Percentiles rank a stretch among this genome's conserved stretches.
These are phyloP conservation scores for Crotalus tigris DNA, from an alignment of 2,113 vertebrate species.

Conservation along the genomic window DNA sequence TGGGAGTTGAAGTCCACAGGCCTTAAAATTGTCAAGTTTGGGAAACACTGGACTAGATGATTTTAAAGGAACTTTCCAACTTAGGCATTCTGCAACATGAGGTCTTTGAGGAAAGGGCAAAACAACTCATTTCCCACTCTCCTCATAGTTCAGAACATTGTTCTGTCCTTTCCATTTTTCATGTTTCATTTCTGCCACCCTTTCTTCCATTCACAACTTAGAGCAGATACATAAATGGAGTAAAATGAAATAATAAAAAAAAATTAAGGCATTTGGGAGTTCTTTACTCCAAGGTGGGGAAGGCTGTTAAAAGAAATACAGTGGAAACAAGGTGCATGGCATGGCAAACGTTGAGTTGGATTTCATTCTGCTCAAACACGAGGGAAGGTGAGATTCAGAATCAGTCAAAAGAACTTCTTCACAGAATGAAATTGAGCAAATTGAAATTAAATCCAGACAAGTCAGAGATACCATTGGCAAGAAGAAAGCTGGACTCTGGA, in stretches of 20 bases:
- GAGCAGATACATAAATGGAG: neutral
- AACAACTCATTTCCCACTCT: neutral
- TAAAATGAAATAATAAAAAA: neutral
- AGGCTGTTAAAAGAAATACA: neutral
- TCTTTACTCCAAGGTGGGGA: neutral
- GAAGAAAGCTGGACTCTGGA: neutral
- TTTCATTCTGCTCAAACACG: neutral
- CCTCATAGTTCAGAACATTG: neutral
- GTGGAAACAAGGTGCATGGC: neutral
- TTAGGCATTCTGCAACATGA: neutral
- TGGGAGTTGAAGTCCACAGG: too few relatives aligned
- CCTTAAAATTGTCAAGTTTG: too few relatives aligned
- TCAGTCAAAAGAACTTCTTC: neutral
- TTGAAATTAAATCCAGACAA: neutral
- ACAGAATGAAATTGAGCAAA: neutral
- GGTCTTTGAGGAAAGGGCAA: neutral
- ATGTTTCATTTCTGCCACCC: neutral
- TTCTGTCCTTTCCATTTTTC: neutral
- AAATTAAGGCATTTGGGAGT: neutral
- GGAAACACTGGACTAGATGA: neutral
- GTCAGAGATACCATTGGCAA: neutral
- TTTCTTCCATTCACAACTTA: neutral
- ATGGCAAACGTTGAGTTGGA: neutral
- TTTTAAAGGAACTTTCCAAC: neutral
- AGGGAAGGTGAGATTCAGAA: neutral